Evolutionary conservation across 2,888 invertebrate genomes (phyloP).

Genomic region (Monochamus alternatus): DNA sequence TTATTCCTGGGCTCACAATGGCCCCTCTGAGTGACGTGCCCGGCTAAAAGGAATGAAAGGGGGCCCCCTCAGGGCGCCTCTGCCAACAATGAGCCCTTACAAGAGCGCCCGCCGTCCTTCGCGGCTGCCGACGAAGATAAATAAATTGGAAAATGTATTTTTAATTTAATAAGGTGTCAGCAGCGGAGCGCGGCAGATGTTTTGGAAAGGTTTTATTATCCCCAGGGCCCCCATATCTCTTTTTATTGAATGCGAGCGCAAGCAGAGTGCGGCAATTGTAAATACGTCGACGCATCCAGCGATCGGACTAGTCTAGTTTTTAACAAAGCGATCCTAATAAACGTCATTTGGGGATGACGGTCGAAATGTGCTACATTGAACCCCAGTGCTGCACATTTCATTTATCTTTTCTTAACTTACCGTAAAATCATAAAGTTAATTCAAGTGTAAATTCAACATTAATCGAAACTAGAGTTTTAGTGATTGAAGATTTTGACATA

Average conservation of each 20-base stretch:
- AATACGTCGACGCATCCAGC: constrained; percentile 4
- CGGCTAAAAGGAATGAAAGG: constrained; percentile 25
- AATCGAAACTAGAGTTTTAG: no score
- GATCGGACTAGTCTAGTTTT: constrained; percentile 25
- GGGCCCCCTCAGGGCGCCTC: constrained; percentile 42
- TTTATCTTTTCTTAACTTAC: no score
- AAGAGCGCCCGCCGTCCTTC: constrained; percentile 46
- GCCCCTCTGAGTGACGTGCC: background rate
- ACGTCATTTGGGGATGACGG: constrained; percentile 31
- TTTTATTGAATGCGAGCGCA: constrained; percentile 25
- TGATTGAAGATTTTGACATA: no score
- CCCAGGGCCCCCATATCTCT: constrained; percentile 13
- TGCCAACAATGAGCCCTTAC: constrained; percentile 44
- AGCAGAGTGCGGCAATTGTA: background rate
- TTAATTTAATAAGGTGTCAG: constrained; percentile 57
- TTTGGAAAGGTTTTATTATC: constrained; percentile 52
- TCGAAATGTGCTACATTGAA: no score
- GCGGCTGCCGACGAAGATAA: constrained; percentile 43
- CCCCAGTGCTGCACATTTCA: no score
- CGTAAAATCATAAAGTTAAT: no score
- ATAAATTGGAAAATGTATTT: constrained; percentile 53
- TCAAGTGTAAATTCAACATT: no score
- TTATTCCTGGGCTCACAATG: constrained; percentile 5
- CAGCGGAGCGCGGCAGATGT: constrained; percentile 51
- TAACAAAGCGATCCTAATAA: constrained; percentile 29